A percentile compares a stretch with the other conserved stretches of the same genome.
Conservation (phyloP, 2,888 invertebrate species). For the Tinea semifulvella region DNA sequence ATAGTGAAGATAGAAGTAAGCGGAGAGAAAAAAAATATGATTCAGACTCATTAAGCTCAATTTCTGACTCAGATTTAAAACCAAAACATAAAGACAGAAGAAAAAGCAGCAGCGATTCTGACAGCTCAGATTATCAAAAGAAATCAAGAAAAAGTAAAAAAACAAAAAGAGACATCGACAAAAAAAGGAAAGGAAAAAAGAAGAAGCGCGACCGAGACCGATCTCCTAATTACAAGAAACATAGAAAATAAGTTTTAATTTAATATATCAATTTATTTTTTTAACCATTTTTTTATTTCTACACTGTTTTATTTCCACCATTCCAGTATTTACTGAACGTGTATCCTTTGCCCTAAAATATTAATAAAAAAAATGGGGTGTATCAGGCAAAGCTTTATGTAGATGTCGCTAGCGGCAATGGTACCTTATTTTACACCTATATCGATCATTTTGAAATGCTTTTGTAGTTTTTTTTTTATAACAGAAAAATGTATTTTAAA, state of each 20-base stretch:
- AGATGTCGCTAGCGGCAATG: no score
- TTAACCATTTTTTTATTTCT: background rate
- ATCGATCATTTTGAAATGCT: no score
- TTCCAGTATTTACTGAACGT: no score
- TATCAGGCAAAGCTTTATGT: no score
- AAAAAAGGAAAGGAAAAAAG: constrained; percentile 67
- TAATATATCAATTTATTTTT: background rate
- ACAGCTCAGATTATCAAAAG: constrained; percentile 29
- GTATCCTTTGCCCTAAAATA: no score
- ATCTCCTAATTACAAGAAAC: constrained; percentile 57
- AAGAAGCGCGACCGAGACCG: constrained; percentile 61
- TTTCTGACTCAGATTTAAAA: constrained; percentile 32
- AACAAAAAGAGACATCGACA: constrained; percentile 59
- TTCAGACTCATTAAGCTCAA: constrained; percentile 34
- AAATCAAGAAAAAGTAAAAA: constrained; percentile 38
- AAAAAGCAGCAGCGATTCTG: constrained; percentile 31
- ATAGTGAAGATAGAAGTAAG: constrained; percentile 21
- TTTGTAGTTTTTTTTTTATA: no score
- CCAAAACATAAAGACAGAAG: constrained; percentile 26
- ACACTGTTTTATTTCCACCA: no score
- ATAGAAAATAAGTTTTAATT: constrained; percentile 42
- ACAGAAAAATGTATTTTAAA: no score
- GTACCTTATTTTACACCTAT: no score
- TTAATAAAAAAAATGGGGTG: no score
- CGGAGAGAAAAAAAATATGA: constrained; percentile 29